Evolutionary conservation across 1,140 invertebrate species (phyloP), one percentile per base, ranked within the genome.

Genomic region (Probaryconus sp.): DNA sequence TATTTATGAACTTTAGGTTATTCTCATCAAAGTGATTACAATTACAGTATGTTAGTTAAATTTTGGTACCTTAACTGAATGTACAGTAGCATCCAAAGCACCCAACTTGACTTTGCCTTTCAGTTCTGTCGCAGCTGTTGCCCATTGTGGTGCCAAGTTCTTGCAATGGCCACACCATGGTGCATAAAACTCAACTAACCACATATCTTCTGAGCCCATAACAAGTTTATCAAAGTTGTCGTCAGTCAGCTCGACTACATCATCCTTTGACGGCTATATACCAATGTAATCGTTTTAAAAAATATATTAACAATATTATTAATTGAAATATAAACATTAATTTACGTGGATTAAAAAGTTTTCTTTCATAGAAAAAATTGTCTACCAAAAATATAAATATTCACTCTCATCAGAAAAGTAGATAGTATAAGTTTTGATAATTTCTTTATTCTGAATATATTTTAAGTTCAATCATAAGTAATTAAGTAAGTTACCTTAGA

Each of bases 91-190:
- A 90, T 99, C 98, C 0, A 99, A 79, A 28, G 97, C 97, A 61
- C 97, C 98, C 10, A 99, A 83, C 90, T 98, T 98, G 2, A 98
- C 93, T 88, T 96, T 94, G 89, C 97, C 98, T 88, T 98, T 98
- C 1, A 99, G 89, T 83, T 98, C 93, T 16, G 93, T 92, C 30
- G 98, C 98, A 26, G 98, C 98, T 82, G 94, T 92, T 10, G 93
- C 94, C 97, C 97, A 99, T 71, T 97, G 93, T 0, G 98, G 98
- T 38, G 94, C 97, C 7, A 99, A 89, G 82, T 95, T 97, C 88
- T 99, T 98, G 84, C 98, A 99, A 85, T 99, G 96, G 13, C 96
- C 95, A 85, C 96, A 98, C 96, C 96, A 97, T 0, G 98, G 98
- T 9, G 98, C 98, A 87, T 93, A 99, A 90, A 99, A 99, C 85